Base-by-base conservation (phyloP, 1,140 invertebrate genomes). In the Drosophila cardini region DNA sequence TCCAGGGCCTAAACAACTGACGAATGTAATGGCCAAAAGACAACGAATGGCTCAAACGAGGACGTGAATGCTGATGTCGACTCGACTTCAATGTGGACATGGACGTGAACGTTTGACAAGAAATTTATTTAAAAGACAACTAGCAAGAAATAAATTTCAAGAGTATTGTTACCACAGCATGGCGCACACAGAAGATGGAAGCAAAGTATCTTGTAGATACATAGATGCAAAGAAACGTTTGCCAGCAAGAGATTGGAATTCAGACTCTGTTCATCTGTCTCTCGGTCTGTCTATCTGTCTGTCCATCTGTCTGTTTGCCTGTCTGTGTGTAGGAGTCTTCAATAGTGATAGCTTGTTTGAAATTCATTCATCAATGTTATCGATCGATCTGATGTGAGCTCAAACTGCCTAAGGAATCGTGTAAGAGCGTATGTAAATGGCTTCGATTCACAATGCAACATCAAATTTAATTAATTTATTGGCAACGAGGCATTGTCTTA, bases 81-180 rank as follows among this genome's bases (percentile, higher is more conserved):
- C 38, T 18, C 8, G 16, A 16, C n/a, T 30, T 32, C 10, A 2
- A 48, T 32, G n/a, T 30, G 9, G 58, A 56, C 7, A 32, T 40
- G 50, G 34, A 69, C 48, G 71, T 68, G 68, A 71, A 74, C 72
- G 63, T 60, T 87, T 87, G 83, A 87, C 83, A 87, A 87, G 79
- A 78, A 83, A 84, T 89, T 89, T 89, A 89, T 89, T 89, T 89
- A 84, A 89, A 89, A 83, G 84, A 84, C 84, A 89, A 89, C 84
- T 89, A 62, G 84, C 50, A 80, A 89, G 76, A 89, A 89, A 87
- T 87, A 89, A 87, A 87, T 89, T 83, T 83, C 21, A 48, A 77
- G 69, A 76, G 72, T 72, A 69, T 68, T 53, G 71, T 18, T 50
- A 45, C 53, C 71, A 36, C 56, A 70, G 57, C 65, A 62, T 38